Base-by-base conservation (phyloP, 2,888 invertebrate species). In the Hirtodrosophila trivittata region DNA sequence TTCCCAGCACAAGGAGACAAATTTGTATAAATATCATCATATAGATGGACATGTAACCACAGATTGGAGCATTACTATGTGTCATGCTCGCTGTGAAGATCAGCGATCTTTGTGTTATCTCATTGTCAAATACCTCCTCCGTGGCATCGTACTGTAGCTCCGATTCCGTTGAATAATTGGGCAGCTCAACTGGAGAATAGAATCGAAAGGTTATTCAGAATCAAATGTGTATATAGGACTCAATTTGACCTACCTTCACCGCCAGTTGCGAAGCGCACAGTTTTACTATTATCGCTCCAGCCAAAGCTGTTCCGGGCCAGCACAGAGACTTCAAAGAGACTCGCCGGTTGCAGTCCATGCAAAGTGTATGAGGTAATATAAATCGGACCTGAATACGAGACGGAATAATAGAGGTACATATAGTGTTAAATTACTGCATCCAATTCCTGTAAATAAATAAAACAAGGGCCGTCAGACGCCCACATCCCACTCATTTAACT, bases 281-380 rank as follows among this genome's bases (percentile, higher is more conserved):
- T 92, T 1, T 94, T 92, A 8, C 96, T 96, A 0, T 94, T 94
- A 74, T 94, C 94, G 75, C 96, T 96, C 95, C 95, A 95, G n/a
- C 97, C 96, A 81, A 94, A 96, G 81, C 94, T 93, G 89, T 97
- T 97, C 88, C 96, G 93, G 0, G 96, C 95, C n/a, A 94, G 92
- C 1, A 96, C 93, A 0, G 94, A 91, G 0, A 95, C 95, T 91
- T 97, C 96, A 77, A 96, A 97, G 0, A 95, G 93, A 0, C 94
- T 94, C 3, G 94, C 94, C 0, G 94, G 94, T 21, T 94, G 93
- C 1, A 97, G 91, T 0, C 96, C 96, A 51, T 93, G 92, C 1
- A 97, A 92, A 0, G 94, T 94, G 77, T 95, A 96, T 0, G 93
- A 93, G 30, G 94, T 95, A 6, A 95, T 94, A 85, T 96, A 95